A percentile compares a stretch with the other conserved stretches of the same genome.
phyloP scores from a whole-genome alignment of 1,140 invertebrate genomes.

The Hirudo medicinalis region DNA sequence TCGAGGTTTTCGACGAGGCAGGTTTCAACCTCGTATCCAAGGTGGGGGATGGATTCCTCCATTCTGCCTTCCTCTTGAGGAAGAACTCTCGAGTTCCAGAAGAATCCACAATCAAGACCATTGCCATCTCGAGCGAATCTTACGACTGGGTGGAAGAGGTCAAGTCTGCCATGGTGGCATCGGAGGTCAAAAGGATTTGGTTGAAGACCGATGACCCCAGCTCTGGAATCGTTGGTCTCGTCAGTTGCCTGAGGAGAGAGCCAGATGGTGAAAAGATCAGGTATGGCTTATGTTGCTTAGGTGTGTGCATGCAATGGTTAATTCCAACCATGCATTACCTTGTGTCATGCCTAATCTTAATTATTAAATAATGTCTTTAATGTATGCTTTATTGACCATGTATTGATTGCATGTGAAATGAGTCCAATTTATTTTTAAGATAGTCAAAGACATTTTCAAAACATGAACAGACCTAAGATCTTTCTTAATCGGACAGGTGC shows the following conservation, averaged over 20 bases:
- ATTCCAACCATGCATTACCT: too few species aligned
- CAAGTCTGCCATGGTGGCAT: constrained; percentile 51
- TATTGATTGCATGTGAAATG: background rate
- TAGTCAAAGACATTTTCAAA: too few species aligned
- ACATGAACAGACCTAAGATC: background rate
- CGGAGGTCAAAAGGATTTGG: constrained; percentile 37
- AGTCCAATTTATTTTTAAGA: background rate
- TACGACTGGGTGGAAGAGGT: constrained; percentile 61
- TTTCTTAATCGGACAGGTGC: background rate
- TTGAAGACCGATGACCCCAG: constrained; percentile 26
- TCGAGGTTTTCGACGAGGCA: constrained; percentile 38
- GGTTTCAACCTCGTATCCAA: constrained; percentile 39
- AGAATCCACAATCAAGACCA: constrained; percentile 11
- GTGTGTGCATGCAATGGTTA: too few species aligned
- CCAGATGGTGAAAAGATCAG: constrained; percentile 61
- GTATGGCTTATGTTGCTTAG: constrained; percentile 25
- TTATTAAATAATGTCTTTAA: too few species aligned
- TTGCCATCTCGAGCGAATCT: constrained; percentile 35
- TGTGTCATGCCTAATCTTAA: too few species aligned
- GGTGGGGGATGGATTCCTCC: constrained; percentile 33
- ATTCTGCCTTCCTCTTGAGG: constrained; percentile 33
- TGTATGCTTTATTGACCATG: background rate
- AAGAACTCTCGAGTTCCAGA: constrained; percentile 15
- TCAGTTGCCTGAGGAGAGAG: constrained; percentile 74
- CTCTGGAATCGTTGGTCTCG: constrained; percentile 69